These are phyloP conservation scores for Ceratosolen fusciceps DNA, from an alignment of 1,140 invertebrate genomes.

Conservation along the genomic window DNA sequence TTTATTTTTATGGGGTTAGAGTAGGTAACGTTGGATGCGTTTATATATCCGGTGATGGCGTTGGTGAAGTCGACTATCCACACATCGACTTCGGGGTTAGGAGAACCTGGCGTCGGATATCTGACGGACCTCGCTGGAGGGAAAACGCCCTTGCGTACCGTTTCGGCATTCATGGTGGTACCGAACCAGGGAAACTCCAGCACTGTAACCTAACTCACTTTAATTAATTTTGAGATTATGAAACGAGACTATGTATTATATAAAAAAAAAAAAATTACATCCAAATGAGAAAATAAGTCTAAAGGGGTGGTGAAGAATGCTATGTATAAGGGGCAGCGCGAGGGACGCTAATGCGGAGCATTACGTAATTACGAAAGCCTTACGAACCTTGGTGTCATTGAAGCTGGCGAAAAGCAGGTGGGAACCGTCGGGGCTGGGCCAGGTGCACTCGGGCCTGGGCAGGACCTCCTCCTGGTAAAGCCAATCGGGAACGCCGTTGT, in stretches of 20 bases:
- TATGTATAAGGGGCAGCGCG: too few species aligned
- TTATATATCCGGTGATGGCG: constrained; percentile 61
- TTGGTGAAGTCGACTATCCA: constrained; percentile 86
- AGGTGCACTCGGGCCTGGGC: constrained; percentile 81
- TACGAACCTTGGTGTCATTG: constrained; percentile 81
- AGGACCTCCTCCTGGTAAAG: constrained; percentile 91
- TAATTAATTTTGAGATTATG: neutral
- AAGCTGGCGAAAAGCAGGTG: constrained; percentile 88
- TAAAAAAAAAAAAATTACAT: too few species aligned
- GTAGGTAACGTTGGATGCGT: constrained; percentile 50
- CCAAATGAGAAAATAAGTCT: too few species aligned
- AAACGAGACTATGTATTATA: too few species aligned
- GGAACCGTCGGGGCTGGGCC: constrained; percentile 86
- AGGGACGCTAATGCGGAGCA: neutral
- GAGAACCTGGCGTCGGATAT: constrained; percentile 87
- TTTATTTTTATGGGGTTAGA: constrained; percentile 72
- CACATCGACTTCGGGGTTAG: constrained; percentile 85
- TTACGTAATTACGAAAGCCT: neutral
- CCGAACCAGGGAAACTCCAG: constrained; percentile 82
- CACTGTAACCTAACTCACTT: constrained; percentile 55
- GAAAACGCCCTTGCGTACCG: constrained; percentile 72
- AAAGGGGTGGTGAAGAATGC: too few species aligned
- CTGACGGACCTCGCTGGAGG: constrained; percentile 82
- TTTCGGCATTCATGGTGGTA: constrained; percentile 49
- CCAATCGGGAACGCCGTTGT: constrained; percentile 95